Conservation (phyloP, 2,113 vertebrate genomes). For the Sylvilagus bachmani region DNA sequence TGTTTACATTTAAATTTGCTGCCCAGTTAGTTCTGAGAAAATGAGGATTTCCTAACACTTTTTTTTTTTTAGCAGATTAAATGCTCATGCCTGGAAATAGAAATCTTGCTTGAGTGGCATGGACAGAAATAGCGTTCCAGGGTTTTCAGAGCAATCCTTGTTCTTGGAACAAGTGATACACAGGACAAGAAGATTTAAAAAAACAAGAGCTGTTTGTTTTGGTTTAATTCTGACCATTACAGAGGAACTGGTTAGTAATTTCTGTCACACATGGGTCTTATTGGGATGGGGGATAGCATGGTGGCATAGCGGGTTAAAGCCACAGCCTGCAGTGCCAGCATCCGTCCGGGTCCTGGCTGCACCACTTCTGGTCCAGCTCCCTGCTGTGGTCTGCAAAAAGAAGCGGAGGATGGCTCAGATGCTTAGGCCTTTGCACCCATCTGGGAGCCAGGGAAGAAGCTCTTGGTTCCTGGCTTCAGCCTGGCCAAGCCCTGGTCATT, state of each 20-base stretch:
- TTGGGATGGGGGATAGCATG: not conserved
- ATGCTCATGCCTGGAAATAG: not conserved
- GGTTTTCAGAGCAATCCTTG: constrained; percentile 4
- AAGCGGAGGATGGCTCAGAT: too few species aligned
- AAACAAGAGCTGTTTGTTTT: not conserved
- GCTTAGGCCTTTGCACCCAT: too few species aligned
- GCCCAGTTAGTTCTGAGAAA: not conserved
- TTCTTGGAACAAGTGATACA: not conserved
- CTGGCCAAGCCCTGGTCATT: too few species aligned
- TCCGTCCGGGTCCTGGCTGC: too few species aligned
- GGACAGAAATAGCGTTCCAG: not conserved
- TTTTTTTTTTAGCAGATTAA: not conserved
- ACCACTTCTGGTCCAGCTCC: too few species aligned
- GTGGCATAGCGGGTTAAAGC: too few species aligned
- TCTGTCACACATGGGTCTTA: not conserved
- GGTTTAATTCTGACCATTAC: not conserved
- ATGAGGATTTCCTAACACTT: not conserved
- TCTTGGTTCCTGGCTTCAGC: too few species aligned
- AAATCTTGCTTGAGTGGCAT: not conserved
- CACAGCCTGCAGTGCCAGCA: too few species aligned
- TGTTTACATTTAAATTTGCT: not conserved
- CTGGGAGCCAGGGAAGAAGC: too few species aligned
- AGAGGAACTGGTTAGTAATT: not conserved
- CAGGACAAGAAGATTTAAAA: not conserved
- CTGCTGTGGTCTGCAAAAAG: too few species aligned